Conservation (phyloP, 2,797 vertebrate species). For the Parauchenoglanis punctatus region DNA sequence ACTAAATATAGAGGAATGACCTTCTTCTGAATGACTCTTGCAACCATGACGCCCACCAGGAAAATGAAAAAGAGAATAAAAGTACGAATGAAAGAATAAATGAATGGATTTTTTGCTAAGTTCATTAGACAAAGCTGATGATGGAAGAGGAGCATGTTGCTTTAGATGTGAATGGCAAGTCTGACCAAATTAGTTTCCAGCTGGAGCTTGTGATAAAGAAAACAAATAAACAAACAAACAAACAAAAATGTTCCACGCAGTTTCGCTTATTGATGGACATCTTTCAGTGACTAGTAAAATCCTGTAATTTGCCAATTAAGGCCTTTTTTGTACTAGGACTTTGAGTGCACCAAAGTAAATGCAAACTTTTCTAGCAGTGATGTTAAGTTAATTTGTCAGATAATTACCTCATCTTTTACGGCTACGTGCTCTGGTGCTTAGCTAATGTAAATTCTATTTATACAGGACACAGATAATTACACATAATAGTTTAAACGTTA, state of each 20-base stretch:
- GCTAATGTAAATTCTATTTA: conserved; percentile 42
- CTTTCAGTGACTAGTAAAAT: conserved; percentile 13
- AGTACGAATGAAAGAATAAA: not conserved
- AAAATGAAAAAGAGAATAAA: not conserved
- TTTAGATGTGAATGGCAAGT: not conserved
- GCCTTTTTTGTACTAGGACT: not conserved
- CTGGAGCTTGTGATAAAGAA: not conserved
- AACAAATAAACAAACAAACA: not conserved
- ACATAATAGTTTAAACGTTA: conserved; percentile 31
- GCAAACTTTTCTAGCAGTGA: conserved; percentile 6
- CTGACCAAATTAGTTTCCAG: not conserved
- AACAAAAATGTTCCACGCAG: not conserved
- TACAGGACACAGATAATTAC: conserved; percentile 35
- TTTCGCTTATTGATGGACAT: conserved; percentile 15
- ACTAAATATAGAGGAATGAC: not conserved
- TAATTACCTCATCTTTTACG: conserved; percentile 35
- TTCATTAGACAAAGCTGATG: not conserved
- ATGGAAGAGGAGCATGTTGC: not conserved
- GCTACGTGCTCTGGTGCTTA: conserved; percentile 9
- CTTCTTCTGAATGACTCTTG: not conserved
- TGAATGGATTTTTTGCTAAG: not conserved
- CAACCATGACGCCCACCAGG: not conserved
- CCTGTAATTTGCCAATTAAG: not conserved
- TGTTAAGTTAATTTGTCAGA: conserved; percentile 28
- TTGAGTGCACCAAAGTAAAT: conserved; percentile 3